phyloP scores from a whole-genome alignment of 2,888 invertebrate genomes.

The Norana najaformis region DNA sequence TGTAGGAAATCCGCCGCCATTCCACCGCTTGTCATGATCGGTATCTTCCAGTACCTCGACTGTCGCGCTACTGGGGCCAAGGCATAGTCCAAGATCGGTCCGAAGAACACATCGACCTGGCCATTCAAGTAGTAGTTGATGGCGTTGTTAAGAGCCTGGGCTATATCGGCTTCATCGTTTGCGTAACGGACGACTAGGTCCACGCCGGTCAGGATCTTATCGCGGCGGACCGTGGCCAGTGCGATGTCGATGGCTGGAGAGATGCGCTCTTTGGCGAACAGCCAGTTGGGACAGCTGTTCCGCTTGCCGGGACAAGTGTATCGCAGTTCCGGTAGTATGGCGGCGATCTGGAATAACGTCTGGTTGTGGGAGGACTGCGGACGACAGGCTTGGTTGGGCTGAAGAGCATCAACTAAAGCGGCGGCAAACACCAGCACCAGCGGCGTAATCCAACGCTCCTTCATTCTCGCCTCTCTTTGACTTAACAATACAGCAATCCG shows the following conservation, averaged over 20 bases:
- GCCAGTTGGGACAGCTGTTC: slow-evolving; percentile 8
- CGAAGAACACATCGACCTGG: slow-evolving; percentile 53
- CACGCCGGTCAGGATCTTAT: not conserved
- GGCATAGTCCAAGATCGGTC: slow-evolving; percentile 67
- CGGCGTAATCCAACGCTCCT: not conserved
- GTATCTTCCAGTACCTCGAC: slow-evolving; percentile 87
- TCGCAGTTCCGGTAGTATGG: not conserved
- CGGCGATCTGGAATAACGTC: not conserved
- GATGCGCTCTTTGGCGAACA: slow-evolving; percentile 33
- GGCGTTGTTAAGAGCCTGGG: slow-evolving; percentile 48
- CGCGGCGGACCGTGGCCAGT: slow-evolving; percentile 23
- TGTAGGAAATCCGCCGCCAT: slow-evolving; percentile 55
- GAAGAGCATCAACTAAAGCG: not conserved
- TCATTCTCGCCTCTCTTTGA: not conserved
- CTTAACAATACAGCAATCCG: not conserved
- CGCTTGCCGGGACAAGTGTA: not conserved
- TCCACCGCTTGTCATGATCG: slow-evolving; percentile 74
- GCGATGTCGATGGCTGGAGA: slow-evolving; percentile 39
- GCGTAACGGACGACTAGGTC: slow-evolving; percentile 40
- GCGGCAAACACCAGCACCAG: not conserved
- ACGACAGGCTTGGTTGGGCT: not conserved
- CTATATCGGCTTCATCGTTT: slow-evolving; percentile 43
- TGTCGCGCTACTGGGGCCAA: slow-evolving; percentile 85
- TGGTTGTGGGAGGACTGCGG: not conserved
- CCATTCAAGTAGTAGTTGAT: slow-evolving; percentile 49